These are phyloP conservation scores for Beris morrisii DNA, from an alignment of 2,888 invertebrate genomes.

Conservation along the genomic window DNA sequence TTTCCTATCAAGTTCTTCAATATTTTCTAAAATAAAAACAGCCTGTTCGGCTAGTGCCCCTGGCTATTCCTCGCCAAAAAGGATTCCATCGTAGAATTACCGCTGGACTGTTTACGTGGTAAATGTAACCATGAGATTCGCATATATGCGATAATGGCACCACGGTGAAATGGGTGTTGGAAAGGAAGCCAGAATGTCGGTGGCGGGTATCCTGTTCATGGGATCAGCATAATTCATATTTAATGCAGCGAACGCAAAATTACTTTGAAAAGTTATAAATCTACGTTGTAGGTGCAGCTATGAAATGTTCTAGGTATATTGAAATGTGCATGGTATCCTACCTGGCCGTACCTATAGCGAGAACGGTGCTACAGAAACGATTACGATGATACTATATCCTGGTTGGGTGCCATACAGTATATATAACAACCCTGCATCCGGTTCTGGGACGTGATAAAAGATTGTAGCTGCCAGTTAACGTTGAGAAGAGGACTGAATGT, in stretches of 20 bases:
- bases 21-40: too few species aligned
- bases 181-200: constrained; percentile 26
- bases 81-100: too few species aligned
- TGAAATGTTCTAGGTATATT: constrained; percentile 6
- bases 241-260: constrained; percentile 39
- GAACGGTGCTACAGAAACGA: neutral
- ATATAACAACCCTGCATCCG: constrained; percentile 23
- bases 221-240: constrained; percentile 38
- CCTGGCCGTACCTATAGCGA: neutral
- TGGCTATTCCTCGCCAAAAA: too few species aligned
- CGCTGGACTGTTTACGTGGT: too few species aligned
- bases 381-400: neutral
- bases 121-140: too few species aligned
- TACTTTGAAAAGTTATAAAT: constrained; percentile 39
- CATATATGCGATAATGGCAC: too few species aligned
- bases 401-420: neutral
- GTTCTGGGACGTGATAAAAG: constrained; percentile 21
- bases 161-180: constrained; percentile 1
- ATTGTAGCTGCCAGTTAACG: constrained; percentile 29
- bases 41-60: too few species aligned
- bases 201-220: constrained; percentile 33
- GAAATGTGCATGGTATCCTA: neutral
- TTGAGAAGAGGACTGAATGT: constrained; percentile 25
- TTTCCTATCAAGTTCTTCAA: too few species aligned
- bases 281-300: constrained; percentile 28